These are phyloP conservation scores for Epizoanthus scotinus DNA, from an alignment of 92 coral and sea anemone genomes.

Conservation along the genomic window DNA sequence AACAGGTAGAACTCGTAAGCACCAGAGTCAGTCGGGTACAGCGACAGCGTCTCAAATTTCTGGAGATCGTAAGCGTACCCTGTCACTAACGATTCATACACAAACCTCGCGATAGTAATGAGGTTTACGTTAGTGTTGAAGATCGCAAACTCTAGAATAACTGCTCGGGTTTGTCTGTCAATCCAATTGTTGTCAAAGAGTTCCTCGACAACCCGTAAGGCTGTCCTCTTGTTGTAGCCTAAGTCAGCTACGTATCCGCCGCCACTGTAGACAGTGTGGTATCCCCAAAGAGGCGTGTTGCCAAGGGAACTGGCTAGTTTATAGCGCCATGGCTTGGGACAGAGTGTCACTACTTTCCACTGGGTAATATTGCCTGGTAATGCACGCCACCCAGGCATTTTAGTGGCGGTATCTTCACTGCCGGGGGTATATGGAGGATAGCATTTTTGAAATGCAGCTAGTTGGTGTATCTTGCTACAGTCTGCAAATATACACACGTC, in stretches of 20 bases:
- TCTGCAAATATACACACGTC: not conserved
- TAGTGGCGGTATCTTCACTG: slow-evolving; percentile 19
- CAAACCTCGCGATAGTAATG: slow-evolving; percentile 23
- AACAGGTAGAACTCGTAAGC: slow-evolving; percentile 30
- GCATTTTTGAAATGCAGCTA: slow-evolving; percentile 11
- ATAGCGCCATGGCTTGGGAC: slow-evolving; percentile 58
- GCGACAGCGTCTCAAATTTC: slow-evolving; percentile 41
- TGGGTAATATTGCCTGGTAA: slow-evolving; percentile 28
- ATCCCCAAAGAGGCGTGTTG: not conserved
- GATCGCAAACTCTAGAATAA: slow-evolving; percentile 36
- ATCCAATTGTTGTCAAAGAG: slow-evolving; percentile 40
- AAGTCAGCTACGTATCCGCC: slow-evolving; percentile 41
- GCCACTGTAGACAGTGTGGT: slow-evolving; percentile 27
- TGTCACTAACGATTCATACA: slow-evolving; percentile 38
- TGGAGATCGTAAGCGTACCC: slow-evolving; percentile 33
- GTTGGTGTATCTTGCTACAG: not conserved
- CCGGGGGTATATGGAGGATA: slow-evolving; percentile 23
- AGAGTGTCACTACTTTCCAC: slow-evolving; percentile 18
- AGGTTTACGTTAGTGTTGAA: slow-evolving; percentile 45
- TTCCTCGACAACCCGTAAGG: slow-evolving; percentile 17
- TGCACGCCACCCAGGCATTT: slow-evolving; percentile 47
- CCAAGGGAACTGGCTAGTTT: slow-evolving; percentile 19
- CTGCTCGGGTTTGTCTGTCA: slow-evolving; percentile 46
- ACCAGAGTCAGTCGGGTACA: slow-evolving; percentile 46
- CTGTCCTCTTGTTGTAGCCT: slow-evolving; percentile 41